phyloP scores from a whole-genome alignment of 2,888 invertebrate species.

The Carpatolechia fugitivella region DNA sequence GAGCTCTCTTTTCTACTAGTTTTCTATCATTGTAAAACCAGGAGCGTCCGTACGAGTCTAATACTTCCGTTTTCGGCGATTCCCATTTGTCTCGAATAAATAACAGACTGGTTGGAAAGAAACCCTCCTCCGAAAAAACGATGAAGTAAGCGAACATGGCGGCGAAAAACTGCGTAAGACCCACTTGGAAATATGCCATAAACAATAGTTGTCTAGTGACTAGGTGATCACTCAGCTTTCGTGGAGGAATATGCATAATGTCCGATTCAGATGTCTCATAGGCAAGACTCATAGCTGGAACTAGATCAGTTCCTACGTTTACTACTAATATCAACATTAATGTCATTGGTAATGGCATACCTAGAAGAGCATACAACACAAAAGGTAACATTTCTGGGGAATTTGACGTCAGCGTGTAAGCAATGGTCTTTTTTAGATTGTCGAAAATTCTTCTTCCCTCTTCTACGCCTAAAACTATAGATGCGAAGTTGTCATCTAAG shows the following conservation, averaged over 20 bases:
- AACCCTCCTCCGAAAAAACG: constrained; percentile 89
- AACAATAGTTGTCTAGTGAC: constrained; percentile 82
- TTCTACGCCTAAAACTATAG: constrained; percentile 91
- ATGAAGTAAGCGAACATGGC: constrained; percentile 90
- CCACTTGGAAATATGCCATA: constrained; percentile 92
- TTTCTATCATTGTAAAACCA: constrained; percentile 86
- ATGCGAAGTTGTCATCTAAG: constrained; percentile 92
- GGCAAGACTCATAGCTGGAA: constrained; percentile 88
- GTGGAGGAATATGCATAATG: constrained; percentile 83
- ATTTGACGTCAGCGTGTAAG: constrained; percentile 90
- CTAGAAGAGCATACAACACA: constrained; percentile 84
- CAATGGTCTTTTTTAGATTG: constrained; percentile 92
- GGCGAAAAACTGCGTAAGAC: constrained; percentile 89
- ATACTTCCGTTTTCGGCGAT: constrained; percentile 74
- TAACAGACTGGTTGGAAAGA: constrained; percentile 82
- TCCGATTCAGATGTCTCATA: constrained; percentile 88
- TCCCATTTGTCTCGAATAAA: constrained; percentile 88
- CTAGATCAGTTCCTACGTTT: constrained; percentile 89
- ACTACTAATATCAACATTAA: constrained; percentile 82
- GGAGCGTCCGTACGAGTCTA: constrained; percentile 86
- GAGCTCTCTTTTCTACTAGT: constrained; percentile 84
- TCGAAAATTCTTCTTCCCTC: constrained; percentile 91
- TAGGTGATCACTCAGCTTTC: constrained; percentile 74
- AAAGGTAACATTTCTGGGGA: constrained; percentile 92
- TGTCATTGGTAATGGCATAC: constrained; percentile 86